A percentile compares a stretch with the other conserved stretches of the same genome.
These are phyloP conservation scores for Brachypterus glaber DNA, from an alignment of 2,888 invertebrate genomes.

Conservation along the genomic window DNA sequence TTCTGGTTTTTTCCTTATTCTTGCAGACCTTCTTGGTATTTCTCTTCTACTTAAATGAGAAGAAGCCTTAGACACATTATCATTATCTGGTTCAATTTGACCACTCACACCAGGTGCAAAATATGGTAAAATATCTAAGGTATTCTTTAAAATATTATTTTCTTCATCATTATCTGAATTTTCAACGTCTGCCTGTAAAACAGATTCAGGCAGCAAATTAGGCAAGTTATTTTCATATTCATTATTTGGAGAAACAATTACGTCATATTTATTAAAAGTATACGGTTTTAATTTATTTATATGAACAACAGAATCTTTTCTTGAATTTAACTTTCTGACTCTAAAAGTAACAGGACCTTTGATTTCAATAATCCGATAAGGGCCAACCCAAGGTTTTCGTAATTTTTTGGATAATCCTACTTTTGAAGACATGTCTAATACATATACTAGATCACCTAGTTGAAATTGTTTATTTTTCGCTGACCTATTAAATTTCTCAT, in stretches of 20 bases:
- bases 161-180: neutral
- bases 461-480: neutral
- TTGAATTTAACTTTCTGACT: slow-evolving; percentile 4
- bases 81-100: neutral
- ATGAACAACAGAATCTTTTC: slow-evolving; percentile 7
- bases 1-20: neutral
- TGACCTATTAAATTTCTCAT: slow-evolving; percentile 5
- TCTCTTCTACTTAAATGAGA: no score
- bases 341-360: slow-evolving; percentile 7
- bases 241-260: no score
- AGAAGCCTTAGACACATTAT: neutral
- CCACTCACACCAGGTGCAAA: neutral
- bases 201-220: no score
- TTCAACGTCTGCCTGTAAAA: no score
- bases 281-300: slow-evolving; percentile 1
- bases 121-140: neutral
- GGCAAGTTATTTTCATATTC: no score
- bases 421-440: neutral
- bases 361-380: slow-evolving; percentile 7
- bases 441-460: neutral
- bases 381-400: slow-evolving; percentile 7
- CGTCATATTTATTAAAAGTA: neutral
- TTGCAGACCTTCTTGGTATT: neutral
- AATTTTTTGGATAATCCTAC: neutral
- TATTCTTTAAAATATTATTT: neutral